Base-by-base conservation (phyloP, 2,113 vertebrate species). In the Ictalurus punctatus region DNA sequence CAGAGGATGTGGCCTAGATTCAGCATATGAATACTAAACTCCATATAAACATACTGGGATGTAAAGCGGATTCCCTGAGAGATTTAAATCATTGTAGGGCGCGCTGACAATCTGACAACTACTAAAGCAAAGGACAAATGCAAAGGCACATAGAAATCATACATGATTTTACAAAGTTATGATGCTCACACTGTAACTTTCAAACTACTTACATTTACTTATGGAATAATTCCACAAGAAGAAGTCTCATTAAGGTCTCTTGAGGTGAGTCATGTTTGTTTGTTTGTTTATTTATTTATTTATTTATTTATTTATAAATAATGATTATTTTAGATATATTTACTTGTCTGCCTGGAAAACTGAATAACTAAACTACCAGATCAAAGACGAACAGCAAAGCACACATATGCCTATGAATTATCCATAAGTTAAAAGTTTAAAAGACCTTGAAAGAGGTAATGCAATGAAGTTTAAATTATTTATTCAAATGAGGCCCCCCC, bases 321-420 rank as follows among this genome's bases (percentile, higher is more conserved):
- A 48, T 48, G 44, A 6, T 21, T 73, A 27, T 40, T 17, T 34
- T 71, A 69, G 6, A 17, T 19, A 23, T 44, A 10, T 76, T 44
- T 37, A 17, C 30, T 10, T 76, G 12, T 10, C 73, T 44, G 37
- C 37, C 73, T 44, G 0, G 3, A 76, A 44, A 40, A 16, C 34
- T 73, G 30, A 76, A 76, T 74, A 40, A 40, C 34, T 40, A 44
- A 76, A 10, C 44, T 78, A 48, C 74, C 12, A 10, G 44, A 27
- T 48, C 74, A 78, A 25, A 48, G 37, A 12, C 44, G 52, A 78
- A 78, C 40, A 78, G 23, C 23, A 52, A 14, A 78, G 19, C 44
- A 27, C 74, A 78, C 23, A 78, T 27, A 80, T 80, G 78, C 78
- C 78, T 80, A 30, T 80, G 48, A 80, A 80, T 80, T 80, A 80